Conservation (phyloP, 2,888 invertebrate genomes). For the Cacoxenus indagator region DNA sequence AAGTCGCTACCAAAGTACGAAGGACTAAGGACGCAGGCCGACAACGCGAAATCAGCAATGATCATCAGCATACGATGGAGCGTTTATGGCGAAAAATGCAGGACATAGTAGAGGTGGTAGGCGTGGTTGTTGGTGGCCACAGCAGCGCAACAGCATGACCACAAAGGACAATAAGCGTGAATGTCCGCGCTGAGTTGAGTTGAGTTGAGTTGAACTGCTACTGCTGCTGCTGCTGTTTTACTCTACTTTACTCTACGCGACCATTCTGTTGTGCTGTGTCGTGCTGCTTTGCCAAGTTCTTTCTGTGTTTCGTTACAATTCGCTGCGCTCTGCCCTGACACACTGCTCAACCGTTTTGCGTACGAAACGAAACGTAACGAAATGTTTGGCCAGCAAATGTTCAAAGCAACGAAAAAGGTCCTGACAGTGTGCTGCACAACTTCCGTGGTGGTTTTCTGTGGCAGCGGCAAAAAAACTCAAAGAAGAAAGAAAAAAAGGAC, state of each 20-base stretch:
- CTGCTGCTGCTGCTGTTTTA: not conserved
- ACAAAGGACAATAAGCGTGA: slow-evolving; percentile 15
- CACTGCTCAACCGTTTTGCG: not conserved
- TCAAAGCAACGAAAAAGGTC: not conserved
- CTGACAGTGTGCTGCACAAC: not conserved
- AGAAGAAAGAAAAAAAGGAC: too few species aligned
- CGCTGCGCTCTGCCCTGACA: not conserved
- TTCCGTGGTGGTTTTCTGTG: slow-evolving; percentile 3
- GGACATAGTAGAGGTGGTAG: too few species aligned
- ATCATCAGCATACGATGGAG: not conserved
- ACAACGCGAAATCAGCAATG: not conserved
- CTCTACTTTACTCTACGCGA: not conserved
- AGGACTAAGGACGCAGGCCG: not conserved
- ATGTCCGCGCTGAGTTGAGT: not conserved
- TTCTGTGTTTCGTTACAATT: slow-evolving; percentile 1
- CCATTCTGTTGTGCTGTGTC: too few species aligned
- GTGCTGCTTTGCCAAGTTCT: not conserved
- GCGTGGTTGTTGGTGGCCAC: not conserved
- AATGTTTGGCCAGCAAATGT: slow-evolving; percentile 30
- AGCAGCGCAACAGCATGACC: slow-evolving; percentile 7
- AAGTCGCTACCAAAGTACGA: too few species aligned
- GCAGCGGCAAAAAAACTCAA: not conserved
- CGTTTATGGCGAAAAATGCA: not conserved
- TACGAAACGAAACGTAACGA: slow-evolving; percentile 53
- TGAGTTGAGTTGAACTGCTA: not conserved